Conservation (phyloP, 2,113 vertebrate genomes). For the Geococcyx californianus region DNA sequence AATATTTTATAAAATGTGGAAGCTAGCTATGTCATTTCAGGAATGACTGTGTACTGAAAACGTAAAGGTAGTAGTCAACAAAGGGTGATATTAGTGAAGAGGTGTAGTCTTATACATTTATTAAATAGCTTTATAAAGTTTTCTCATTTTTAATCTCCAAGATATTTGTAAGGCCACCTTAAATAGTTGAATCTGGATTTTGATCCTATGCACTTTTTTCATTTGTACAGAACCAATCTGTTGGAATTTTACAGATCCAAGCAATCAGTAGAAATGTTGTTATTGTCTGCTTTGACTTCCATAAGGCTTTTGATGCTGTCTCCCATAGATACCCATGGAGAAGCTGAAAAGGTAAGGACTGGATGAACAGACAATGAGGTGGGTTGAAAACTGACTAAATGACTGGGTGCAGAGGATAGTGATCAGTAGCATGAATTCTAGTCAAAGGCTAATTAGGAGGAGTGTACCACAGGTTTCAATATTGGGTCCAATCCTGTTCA, state of each 20-base stretch:
- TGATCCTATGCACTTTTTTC: not conserved
- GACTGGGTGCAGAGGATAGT: no score
- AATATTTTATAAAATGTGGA: conserved; percentile 18
- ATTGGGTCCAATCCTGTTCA: not conserved
- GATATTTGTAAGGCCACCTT: not conserved
- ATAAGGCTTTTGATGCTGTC: not conserved
- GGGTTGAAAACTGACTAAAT: no score
- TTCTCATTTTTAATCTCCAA: not conserved
- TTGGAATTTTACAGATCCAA: not conserved
- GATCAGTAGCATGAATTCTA: no score
- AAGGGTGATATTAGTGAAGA: not conserved
- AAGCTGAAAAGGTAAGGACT: not conserved
- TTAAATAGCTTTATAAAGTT: not conserved
- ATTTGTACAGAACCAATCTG: not conserved
- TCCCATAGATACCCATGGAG: not conserved
- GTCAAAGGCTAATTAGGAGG: no score
- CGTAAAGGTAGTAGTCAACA: not conserved
- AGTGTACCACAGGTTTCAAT: no score
- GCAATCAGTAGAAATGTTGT: not conserved
- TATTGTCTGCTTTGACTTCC: not conserved
- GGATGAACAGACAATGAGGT: no score
- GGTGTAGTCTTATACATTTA: not conserved
- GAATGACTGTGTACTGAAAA: not conserved
- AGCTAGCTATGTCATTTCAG: not conserved
- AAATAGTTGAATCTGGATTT: not conserved